Base-by-base conservation (phyloP, 2,888 invertebrate species). In the Leptinotarsa peninsularis region DNA sequence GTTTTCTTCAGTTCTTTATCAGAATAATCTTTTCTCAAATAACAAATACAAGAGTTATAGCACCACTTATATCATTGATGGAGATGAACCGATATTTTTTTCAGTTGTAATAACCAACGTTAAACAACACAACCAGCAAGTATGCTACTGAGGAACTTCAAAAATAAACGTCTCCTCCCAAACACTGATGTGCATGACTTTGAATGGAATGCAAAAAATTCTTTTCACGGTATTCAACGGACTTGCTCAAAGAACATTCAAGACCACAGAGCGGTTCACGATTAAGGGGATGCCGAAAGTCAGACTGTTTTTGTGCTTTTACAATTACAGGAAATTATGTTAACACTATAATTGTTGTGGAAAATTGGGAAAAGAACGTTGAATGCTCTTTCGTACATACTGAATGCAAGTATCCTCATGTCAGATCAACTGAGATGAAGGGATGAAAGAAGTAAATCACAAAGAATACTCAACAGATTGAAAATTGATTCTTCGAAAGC, bases 201-300 rank as follows among this genome's bases (percentile, higher is more conserved):
- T 69, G 68, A 56, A 69, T 23, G 74, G 74, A 75, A 75, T 71
- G 72, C 71, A 75, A 75, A 75, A 75, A 72, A 71, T 68, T 67
- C 75, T 72, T 72, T 75, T 68, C 49, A 68, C 54, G 67, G 68
- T 66, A 43, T 50, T 52, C 68, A 66, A 58, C 63, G 50, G 54
- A 49, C 70, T 49, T 56, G 49, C 69, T 75, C 69, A 75, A 75
- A 75, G 72, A 67, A 66, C 68, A 68, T 75, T 75, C 68, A 66
- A 75, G 66, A 72, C 75, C 72, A 69, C 72, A 75, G 49, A 68
- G 72, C 72, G 69, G 71, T 75, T 75, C 49, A 56, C 60, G 49
- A 69, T 66, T 69, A 56, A 75, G 69, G 71, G 71, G 68, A 33
- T 60, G 71, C 49, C 49, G 56, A 73, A 73, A 49, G 56, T 66